Conservation (phyloP, 2,888 invertebrate genomes). For the Drosophila prolongata region DNA sequence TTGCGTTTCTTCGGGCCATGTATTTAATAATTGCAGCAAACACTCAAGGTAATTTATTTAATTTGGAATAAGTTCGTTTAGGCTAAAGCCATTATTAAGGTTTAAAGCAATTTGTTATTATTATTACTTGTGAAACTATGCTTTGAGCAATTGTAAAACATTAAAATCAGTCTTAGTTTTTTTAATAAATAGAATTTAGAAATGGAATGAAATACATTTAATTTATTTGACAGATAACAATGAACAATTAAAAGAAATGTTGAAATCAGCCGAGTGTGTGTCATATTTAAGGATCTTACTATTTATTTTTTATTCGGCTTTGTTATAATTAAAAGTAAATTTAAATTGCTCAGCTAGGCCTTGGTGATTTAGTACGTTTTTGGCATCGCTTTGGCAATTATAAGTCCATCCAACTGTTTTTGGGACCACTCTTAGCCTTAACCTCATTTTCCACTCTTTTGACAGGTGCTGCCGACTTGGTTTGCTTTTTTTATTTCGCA, state of each 20-base stretch:
- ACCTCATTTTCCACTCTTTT: conserved; percentile 54
- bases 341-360: neutral
- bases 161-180: no score
- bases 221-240: no score
- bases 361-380: neutral
- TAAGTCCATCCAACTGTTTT: conserved; percentile 17
- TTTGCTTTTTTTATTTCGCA: conserved; percentile 31
- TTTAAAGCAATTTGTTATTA: no score
- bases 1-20: conserved; percentile 5
- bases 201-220: no score
- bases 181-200: no score
- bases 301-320: no score
- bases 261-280: no score
- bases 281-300: no score
- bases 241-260: no score
- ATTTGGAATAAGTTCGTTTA: neutral
- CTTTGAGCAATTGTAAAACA: no score
- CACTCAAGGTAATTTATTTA: conserved; percentile 38
- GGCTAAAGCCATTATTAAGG: neutral
- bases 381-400: conserved; percentile 13
- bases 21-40: conserved; percentile 52
- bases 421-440: conserved; percentile 42
- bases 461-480: conserved; percentile 37
- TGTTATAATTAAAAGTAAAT: neutral
- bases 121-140: no score